Conservation (phyloP, 2,797 vertebrate species). For the Acanthurus leucopareius region DNA sequence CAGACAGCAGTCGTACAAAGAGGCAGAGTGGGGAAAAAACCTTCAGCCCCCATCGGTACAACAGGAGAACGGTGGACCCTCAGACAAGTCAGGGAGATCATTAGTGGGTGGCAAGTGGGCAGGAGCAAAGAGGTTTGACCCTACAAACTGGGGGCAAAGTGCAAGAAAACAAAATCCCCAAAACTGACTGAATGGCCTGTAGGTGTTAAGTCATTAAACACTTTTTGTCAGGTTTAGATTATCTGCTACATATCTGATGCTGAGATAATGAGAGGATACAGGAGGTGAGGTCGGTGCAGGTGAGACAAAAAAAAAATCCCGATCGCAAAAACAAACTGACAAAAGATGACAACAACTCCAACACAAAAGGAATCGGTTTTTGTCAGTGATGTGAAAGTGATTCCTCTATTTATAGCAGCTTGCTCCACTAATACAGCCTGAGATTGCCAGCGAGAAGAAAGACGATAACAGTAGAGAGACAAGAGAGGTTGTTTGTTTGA, state of each 20-base stretch:
- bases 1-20: constrained; percentile 13
- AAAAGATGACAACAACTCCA: constrained; percentile 28
- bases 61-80: neutral
- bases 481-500: constrained; percentile 20
- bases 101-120: neutral
- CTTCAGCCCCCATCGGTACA: neutral
- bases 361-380: neutral
- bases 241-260: neutral
- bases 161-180: neutral
- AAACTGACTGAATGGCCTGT: constrained; percentile 6
- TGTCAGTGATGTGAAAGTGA: constrained; percentile 27
- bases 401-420: constrained; percentile 59
- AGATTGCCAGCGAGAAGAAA: constrained; percentile 8
- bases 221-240: constrained; percentile 5
- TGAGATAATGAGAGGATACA: neutral
- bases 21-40: constrained; percentile 26
- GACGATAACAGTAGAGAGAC: neutral
- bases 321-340: constrained; percentile 1
- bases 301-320: constrained; percentile 5
- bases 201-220: neutral
- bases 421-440: constrained; percentile 31
- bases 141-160: constrained; percentile 7
- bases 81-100: constrained; percentile 28
- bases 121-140: constrained; percentile 12
- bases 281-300: constrained; percentile 9